Conservation (phyloP, 1,140 invertebrate species). For the Ptiloglossa arizonensis region DNA sequence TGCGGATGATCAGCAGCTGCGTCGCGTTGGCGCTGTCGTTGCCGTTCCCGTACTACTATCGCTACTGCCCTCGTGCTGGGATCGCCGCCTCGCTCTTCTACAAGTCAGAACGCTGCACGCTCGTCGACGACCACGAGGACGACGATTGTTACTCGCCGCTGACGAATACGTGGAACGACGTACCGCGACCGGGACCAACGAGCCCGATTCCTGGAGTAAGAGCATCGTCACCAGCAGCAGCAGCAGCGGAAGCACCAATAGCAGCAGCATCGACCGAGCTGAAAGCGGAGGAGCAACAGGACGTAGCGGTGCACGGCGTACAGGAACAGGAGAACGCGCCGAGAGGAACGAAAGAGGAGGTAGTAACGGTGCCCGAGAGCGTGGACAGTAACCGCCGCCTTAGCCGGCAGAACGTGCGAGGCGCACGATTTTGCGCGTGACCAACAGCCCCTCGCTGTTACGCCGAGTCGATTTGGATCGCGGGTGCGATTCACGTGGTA, state of each 20-base stretch:
- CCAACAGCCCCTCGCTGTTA: constrained; percentile 64
- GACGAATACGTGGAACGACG: background rate
- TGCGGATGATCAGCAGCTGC: constrained; percentile 46
- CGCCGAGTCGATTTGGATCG: constrained; percentile 42
- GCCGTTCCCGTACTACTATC: constrained; percentile 20
- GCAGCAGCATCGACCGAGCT: constrained; percentile 1
- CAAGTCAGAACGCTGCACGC: constrained; percentile 29
- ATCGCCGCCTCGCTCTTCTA: constrained; percentile 19
- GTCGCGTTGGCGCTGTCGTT: constrained; percentile 45
- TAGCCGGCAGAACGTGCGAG: constrained; percentile 31
- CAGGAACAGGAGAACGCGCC: constrained; percentile 17
- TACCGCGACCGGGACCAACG: background rate
- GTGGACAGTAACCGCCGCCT: constrained; percentile 33
- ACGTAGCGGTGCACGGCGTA: constrained; percentile 4
- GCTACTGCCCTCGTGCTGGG: constrained; percentile 31
- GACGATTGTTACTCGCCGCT: background rate
- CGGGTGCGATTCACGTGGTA: constrained; percentile 25
- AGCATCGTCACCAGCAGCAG: too few relatives aligned
- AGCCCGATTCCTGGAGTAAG: too few relatives aligned
- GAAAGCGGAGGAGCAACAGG: constrained; percentile 35
- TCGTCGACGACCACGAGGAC: constrained; percentile 44
- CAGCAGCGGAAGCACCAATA: background rate
- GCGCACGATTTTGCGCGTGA: constrained; percentile 69
- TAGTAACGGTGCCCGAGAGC: constrained; percentile 12
- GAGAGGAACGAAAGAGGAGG: background rate